A percentile compares a stretch with the other conserved stretches of the same genome.
phyloP scores from a whole-genome alignment of 2,888 invertebrate genomes.

The Drosophila suboccidentalis region DNA sequence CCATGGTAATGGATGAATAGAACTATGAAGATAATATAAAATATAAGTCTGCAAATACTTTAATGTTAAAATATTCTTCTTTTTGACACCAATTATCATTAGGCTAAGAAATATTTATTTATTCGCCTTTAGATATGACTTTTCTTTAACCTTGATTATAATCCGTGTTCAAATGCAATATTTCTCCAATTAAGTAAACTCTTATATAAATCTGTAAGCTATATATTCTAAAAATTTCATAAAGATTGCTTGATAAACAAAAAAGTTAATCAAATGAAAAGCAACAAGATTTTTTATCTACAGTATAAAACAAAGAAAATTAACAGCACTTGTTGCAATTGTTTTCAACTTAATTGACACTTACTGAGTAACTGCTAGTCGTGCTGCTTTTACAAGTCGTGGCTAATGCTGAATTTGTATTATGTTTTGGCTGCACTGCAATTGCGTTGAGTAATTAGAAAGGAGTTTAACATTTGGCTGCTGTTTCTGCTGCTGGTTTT shows the following conservation, averaged over 20 bases:
- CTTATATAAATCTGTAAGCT: neutral
- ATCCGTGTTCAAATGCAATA: neutral
- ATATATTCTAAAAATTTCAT: neutral
- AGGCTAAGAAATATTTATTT: neutral
- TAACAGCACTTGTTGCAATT: neutral
- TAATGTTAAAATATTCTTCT: neutral
- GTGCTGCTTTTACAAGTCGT: neutral
- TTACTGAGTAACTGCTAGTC: conserved; percentile 12
- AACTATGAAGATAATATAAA: neutral
- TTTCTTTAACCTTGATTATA: neutral
- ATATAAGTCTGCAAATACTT: neutral
- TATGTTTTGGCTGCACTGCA: conserved; percentile 32
- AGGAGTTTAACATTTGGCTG: conserved; percentile 41
- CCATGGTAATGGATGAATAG: neutral
- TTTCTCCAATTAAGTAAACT: neutral
- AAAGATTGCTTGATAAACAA: neutral
- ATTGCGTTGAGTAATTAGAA: conserved; percentile 63
- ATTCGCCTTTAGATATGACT: neutral
- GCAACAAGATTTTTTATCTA: neutral
- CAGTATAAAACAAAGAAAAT: neutral
- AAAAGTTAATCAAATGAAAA: neutral
- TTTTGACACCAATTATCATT: neutral
- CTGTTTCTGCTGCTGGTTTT: conserved; percentile 48
- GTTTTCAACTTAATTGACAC: neutral
- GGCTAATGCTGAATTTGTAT: neutral